Conservation (phyloP, 2,888 invertebrate genomes). For the Gibbula magus region DNA sequence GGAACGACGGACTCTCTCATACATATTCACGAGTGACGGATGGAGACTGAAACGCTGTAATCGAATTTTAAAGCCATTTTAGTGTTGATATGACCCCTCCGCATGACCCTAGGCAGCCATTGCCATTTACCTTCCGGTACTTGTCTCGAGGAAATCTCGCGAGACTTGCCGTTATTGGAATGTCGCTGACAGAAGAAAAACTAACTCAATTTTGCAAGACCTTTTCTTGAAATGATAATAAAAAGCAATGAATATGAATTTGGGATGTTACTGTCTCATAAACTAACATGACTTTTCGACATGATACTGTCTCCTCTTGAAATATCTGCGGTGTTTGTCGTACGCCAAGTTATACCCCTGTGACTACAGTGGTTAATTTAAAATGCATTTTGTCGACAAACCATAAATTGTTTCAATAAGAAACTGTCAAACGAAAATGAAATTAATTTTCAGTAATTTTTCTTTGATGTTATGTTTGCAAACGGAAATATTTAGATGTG, state of each 20-base stretch:
- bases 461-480: too few species aligned
- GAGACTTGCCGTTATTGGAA: conserved; percentile 12
- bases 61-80: conserved; percentile 23
- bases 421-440: too few species aligned
- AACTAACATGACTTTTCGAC: neutral
- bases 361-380: too few species aligned
- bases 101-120: conserved; percentile 2
- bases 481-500: too few species aligned
- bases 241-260: conserved; percentile 17
- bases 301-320: neutral
- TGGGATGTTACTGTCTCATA: neutral
- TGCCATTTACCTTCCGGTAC: conserved; percentile 20
- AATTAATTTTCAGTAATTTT: too few species aligned
- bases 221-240: conserved; percentile 2
- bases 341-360: too few species aligned
- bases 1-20: neutral
- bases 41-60: conserved; percentile 10
- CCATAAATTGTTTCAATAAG: too few species aligned
- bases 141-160: conserved; percentile 21
- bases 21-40: conserved; percentile 14
- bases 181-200: conserved; percentile 5
- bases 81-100: conserved; percentile 18
- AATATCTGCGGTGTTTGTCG: too few species aligned
- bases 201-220: conserved; percentile 7
- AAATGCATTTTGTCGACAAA: too few species aligned